phyloP scores from a whole-genome alignment of 2,797 vertebrate genomes.

The Chaenodraco wilsoni region DNA sequence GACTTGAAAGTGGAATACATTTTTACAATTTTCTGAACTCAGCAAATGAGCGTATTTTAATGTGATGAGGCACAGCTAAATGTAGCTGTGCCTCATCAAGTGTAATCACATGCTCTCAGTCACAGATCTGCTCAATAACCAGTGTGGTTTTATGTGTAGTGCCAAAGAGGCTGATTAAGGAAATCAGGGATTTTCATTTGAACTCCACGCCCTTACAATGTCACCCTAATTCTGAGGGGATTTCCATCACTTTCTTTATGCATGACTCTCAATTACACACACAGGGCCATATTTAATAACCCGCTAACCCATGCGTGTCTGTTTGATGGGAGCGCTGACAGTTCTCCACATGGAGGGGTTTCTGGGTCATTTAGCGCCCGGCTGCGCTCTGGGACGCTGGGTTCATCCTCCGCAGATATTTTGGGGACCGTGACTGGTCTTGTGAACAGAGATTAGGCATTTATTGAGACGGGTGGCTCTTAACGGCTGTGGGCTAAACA shows the following conservation, averaged over 20 bases:
- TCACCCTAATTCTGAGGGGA: not conserved
- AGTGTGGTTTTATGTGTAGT: not conserved
- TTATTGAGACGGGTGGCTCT: conserved; percentile 35
- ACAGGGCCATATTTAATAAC: conserved; percentile 48
- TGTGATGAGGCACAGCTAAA: too few species aligned
- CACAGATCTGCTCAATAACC: not conserved
- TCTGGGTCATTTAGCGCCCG: conserved; percentile 61
- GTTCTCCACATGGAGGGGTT: conserved; percentile 62
- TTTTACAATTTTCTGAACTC: too few species aligned
- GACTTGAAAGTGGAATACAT: not conserved
- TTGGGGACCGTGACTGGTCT: conserved; percentile 50
- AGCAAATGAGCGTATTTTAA: too few species aligned
- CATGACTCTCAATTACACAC: conserved; percentile 9
- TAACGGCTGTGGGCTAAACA: conserved; percentile 32
- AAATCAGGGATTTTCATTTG: not conserved
- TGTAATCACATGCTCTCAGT: not conserved
- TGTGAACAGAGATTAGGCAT: conserved; percentile 61
- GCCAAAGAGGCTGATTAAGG: not conserved
- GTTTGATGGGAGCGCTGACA: conserved; percentile 59
- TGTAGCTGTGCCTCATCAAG: not conserved
- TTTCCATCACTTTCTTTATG: conserved; percentile 27
- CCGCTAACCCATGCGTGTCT: conserved; percentile 45
- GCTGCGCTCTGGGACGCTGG: conserved; percentile 17
- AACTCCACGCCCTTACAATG: not conserved
- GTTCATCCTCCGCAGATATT: conserved; percentile 49